Percentiles rank a stretch among this genome's conserved stretches.
Evolutionary conservation across 1,140 invertebrate genomes (phyloP).

Genomic region (Hyles vespertilio): DNA sequence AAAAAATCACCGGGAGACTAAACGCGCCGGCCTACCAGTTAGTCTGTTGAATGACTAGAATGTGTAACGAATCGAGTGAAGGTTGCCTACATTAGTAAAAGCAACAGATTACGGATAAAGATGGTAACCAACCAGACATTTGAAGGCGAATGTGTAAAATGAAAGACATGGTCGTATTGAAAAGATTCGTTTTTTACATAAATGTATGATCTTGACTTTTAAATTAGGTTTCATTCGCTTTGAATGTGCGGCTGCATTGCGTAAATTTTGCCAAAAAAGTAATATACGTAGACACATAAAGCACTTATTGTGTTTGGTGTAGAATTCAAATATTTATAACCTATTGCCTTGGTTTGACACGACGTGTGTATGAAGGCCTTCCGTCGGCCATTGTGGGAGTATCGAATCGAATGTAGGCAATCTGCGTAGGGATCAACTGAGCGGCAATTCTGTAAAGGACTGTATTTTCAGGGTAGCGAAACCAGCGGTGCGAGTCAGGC

Average conservation of each 20-base stretch:
- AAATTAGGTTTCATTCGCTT: background rate
- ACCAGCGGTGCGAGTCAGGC: slow-evolving; percentile 51
- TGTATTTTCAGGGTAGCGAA: slow-evolving; percentile 44
- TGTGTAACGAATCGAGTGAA: slow-evolving; percentile 18
- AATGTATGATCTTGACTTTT: slow-evolving; percentile 4
- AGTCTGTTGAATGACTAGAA: slow-evolving; percentile 7
- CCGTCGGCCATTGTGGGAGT: background rate
- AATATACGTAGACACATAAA: too few relatives aligned
- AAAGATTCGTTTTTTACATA: background rate
- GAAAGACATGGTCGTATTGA: background rate
- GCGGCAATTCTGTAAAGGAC: slow-evolving; percentile 15
- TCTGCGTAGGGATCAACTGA: background rate
- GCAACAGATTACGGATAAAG: slow-evolving; percentile 14
- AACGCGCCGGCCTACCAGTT: slow-evolving; percentile 5
- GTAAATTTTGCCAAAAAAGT: background rate
- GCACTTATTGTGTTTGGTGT: too few relatives aligned
- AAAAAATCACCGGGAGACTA: background rate
- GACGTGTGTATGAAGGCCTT: too few relatives aligned
- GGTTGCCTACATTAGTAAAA: slow-evolving; percentile 20
- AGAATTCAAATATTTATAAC: too few relatives aligned
- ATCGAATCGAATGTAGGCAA: background rate
- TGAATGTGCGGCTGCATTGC: background rate
- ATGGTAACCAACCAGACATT: slow-evolving; percentile 3
- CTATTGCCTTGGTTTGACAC: too few relatives aligned
- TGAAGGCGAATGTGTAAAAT: slow-evolving; percentile 5